phyloP scores from a whole-genome alignment of 2,888 invertebrate species.

The Ectemnius cavifrons region DNA sequence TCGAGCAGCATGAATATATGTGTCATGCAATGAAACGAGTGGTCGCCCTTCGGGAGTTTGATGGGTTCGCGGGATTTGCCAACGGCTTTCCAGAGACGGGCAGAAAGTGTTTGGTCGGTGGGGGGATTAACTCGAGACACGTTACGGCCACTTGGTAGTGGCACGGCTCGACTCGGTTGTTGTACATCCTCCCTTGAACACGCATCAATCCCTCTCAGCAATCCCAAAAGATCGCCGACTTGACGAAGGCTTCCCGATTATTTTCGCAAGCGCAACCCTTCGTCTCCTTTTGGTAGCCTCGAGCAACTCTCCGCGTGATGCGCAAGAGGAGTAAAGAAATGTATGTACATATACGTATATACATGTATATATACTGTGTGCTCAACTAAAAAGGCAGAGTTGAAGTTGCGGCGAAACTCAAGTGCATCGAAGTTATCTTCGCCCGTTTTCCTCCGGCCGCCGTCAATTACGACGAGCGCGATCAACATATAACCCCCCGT shows the following conservation, averaged over 20 bases:
- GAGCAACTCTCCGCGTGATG: too few relatives aligned
- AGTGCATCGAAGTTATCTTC: too few relatives aligned
- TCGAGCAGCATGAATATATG: slow-evolving; percentile 41
- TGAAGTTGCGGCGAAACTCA: too few relatives aligned
- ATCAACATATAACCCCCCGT: slow-evolving; percentile 30
- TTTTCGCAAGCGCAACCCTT: too few relatives aligned
- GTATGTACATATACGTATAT: too few relatives aligned
- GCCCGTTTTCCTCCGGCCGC: slow-evolving; percentile 17
- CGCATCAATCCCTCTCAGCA: slow-evolving; percentile 49
- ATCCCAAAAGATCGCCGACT: slow-evolving; percentile 33
- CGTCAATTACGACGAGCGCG: slow-evolving; percentile 43
- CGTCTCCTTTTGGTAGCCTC: too few relatives aligned
- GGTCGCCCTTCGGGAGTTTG: slow-evolving; percentile 48
- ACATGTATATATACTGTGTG: too few relatives aligned
- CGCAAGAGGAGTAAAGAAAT: too few relatives aligned
- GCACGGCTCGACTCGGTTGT: slow-evolving; percentile 49
- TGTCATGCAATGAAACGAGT: slow-evolving; percentile 55
- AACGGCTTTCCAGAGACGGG: slow-evolving; percentile 39
- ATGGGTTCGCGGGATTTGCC: slow-evolving; percentile 49
- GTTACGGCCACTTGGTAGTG: slow-evolving; percentile 54
- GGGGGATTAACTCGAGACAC: slow-evolving; percentile 53
- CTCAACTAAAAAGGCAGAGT: too few relatives aligned
- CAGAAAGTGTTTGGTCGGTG: slow-evolving; percentile 30
- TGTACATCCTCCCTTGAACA: slow-evolving; percentile 51
- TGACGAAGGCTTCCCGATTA: slow-evolving; percentile 25